Evolutionary conservation across 2,888 invertebrate species (phyloP).

Genomic region (Rotaria macrura): DNA sequence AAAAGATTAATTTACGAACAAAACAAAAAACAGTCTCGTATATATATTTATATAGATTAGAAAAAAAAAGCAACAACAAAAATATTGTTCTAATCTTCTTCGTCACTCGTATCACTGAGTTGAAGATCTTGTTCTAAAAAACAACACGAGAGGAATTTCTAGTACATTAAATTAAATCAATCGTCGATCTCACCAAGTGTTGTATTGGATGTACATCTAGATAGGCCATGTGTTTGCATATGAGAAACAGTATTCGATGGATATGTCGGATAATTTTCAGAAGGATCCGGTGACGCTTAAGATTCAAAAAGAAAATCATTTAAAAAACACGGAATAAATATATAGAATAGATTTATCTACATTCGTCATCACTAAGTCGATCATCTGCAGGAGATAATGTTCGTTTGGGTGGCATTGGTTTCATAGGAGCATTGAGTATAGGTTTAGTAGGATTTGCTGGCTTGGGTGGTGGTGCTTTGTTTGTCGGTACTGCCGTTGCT

Average conservation of each 20-base stretch:
- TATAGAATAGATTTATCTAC: not conserved
- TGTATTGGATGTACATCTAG: not conserved
- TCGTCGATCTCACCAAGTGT: not conserved
- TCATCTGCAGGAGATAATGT: not conserved
- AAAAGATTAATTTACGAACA: not conserved
- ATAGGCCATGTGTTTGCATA: not conserved
- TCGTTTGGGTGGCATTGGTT: not conserved
- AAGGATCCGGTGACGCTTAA: not conserved
- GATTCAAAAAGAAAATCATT: not conserved
- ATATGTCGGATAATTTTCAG: not conserved
- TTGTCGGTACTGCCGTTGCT: too few relatives aligned
- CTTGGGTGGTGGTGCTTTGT: not conserved
- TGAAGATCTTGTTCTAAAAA: constrained; percentile 5
- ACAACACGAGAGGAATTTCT: too few relatives aligned
- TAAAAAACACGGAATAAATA: not conserved
- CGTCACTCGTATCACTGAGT: not conserved
- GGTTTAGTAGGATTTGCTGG: not conserved
- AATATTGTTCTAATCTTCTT: not conserved
- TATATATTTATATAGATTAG: not conserved
- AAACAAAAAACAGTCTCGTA: not conserved
- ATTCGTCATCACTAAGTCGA: not conserved
- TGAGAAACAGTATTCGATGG: not conserved
- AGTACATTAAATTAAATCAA: not conserved
- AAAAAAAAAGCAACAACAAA: not conserved
- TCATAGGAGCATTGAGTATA: not conserved